These are phyloP conservation scores for Stenotaenia linearis DNA, from an alignment of 2,888 invertebrate genomes.

Conservation along the genomic window DNA sequence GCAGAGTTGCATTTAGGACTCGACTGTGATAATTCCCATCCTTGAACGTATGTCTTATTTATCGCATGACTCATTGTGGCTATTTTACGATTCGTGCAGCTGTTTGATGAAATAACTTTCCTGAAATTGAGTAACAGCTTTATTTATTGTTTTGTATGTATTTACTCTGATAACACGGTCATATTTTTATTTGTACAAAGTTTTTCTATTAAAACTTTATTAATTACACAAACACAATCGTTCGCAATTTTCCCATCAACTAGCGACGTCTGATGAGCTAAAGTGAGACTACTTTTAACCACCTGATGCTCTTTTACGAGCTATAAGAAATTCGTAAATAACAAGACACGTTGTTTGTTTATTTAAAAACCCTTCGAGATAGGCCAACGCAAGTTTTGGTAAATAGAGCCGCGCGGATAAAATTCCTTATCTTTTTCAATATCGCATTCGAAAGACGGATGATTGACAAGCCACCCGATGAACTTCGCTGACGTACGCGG, in stretches of 20 bases:
- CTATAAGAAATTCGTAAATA: not conserved
- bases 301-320: not conserved
- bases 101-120: constrained; percentile 6
- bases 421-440: not conserved
- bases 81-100: constrained; percentile 2
- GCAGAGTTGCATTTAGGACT: constrained; percentile 11
- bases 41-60: constrained; percentile 14
- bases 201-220: not conserved
- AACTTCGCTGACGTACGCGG: not conserved
- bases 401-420: not conserved
- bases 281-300: not conserved
- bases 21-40: constrained; percentile 8
- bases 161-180: not conserved
- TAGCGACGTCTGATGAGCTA: not conserved
- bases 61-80: constrained; percentile 13
- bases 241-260: not conserved
- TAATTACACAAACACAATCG: not conserved
- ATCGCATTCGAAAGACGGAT: not conserved
- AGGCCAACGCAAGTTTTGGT: not conserved
- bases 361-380: not conserved
- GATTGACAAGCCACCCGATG: not conserved
- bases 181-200: not conserved
- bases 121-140: constrained; percentile 10
- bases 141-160: not conserved
- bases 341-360: too few relatives aligned